phyloP scores from a whole-genome alignment of 1,140 invertebrate species.

The Anastatus disparis region DNA sequence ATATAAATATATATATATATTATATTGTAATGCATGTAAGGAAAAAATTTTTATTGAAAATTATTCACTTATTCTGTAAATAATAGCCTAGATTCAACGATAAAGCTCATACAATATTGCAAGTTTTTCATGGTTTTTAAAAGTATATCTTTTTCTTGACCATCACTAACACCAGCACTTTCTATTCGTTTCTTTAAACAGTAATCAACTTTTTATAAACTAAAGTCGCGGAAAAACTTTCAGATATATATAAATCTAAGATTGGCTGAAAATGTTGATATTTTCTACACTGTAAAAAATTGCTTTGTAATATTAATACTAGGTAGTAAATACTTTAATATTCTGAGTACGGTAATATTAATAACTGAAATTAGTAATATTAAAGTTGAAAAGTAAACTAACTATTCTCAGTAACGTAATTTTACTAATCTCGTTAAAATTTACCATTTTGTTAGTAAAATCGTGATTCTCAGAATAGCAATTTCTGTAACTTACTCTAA shows the following conservation, averaged over 20 bases:
- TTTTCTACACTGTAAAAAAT: no score
- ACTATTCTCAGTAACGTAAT: no score
- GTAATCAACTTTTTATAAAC: constrained; percentile 84
- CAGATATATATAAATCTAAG: constrained; percentile 90
- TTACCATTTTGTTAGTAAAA: no score
- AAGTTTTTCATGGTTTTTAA: constrained; percentile 87
- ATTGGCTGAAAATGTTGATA: constrained; percentile 95
- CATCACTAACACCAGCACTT: constrained; percentile 66
- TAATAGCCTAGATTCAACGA: constrained; percentile 82
- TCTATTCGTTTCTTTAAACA: constrained; percentile 74
- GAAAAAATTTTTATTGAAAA: constrained; percentile 21
- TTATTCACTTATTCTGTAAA: constrained; percentile 74
- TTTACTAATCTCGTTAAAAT: no score
- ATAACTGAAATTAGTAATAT: no score
- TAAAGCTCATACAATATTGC: constrained; percentile 87
- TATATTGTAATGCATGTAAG: background rate
- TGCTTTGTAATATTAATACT: no score
- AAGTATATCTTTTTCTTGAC: constrained; percentile 69
- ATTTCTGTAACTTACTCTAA: no score
- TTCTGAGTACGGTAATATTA: no score
- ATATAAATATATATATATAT: background rate
- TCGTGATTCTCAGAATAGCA: no score
- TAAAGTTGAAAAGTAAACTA: no score
- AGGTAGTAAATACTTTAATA: no score
- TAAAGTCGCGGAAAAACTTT: constrained; percentile 91